A percentile compares a stretch with the other conserved stretches of the same genome.
These are phyloP conservation scores for Eudasyphora cyanicolor DNA, from an alignment of 2,888 invertebrate genomes.

Conservation along the genomic window DNA sequence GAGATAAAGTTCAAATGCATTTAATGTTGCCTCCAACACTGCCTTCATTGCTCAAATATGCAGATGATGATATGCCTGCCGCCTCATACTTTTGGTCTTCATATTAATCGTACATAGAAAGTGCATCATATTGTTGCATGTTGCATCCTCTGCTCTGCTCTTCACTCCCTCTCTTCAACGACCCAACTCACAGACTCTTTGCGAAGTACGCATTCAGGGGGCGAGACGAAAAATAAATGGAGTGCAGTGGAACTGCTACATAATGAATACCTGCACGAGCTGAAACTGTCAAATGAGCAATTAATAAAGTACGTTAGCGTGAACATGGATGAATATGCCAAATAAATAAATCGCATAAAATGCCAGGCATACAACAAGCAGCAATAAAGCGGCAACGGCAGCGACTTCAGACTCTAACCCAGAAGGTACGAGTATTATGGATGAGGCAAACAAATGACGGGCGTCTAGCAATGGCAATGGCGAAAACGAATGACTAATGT, in stretches of 20 bases:
- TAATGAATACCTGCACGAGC: constrained; percentile 59
- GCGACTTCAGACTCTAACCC: not conserved
- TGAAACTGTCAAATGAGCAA: constrained; percentile 68
- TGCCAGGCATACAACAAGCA: not conserved
- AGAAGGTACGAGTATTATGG: not conserved
- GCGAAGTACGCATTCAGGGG: not conserved
- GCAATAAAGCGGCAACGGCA: no score
- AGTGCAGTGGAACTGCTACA: constrained; percentile 34
- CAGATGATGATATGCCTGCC: not conserved
- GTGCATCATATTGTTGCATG: not conserved
- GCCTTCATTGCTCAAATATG: not conserved
- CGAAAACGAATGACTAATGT: constrained; percentile 6
- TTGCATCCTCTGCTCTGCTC: no score
- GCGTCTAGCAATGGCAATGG: not conserved
- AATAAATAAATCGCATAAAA: constrained; percentile 43
- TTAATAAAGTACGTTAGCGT: constrained; percentile 69
- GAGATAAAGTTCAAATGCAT: constrained; percentile 32
- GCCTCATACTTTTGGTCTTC: not conserved
- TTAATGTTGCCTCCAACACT: no score
- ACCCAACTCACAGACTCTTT: no score
- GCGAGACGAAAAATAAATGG: constrained; percentile 1
- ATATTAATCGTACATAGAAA: not conserved
- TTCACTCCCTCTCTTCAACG: not conserved
- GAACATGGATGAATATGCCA: constrained; percentile 64
- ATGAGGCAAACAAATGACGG: not conserved